Evolutionary conservation across 2,797 vertebrate genomes (phyloP).

Genomic region (Valencia hispanica): DNA sequence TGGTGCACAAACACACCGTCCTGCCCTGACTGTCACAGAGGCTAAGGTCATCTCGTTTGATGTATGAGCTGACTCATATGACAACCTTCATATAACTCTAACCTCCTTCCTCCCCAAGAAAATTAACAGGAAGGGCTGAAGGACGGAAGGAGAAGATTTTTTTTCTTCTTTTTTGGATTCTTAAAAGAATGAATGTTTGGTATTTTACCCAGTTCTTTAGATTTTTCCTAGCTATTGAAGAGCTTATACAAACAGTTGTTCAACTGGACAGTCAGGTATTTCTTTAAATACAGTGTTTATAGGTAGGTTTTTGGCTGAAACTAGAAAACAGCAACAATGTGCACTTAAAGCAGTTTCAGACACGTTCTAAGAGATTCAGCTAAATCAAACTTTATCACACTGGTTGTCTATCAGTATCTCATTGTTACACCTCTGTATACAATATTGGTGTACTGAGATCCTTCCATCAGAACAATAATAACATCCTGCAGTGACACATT

Average conservation of each 20-base stretch:
- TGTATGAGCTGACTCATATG: constrained; percentile 68
- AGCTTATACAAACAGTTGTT: neutral
- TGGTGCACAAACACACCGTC: constrained; percentile 40
- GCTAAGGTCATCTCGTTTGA: constrained; percentile 76
- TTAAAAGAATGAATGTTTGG: neutral
- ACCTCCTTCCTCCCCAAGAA: constrained; percentile 65
- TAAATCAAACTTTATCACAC: too few species aligned
- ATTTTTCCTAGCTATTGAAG: neutral
- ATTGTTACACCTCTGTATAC: neutral
- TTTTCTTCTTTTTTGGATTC: constrained; percentile 17
- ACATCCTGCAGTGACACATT: neutral
- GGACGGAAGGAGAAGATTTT: constrained; percentile 46
- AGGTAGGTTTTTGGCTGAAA: neutral
- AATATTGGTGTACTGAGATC: neutral
- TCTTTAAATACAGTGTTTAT: neutral
- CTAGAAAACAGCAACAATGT: neutral
- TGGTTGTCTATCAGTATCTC: too few species aligned
- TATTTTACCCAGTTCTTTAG: neutral
- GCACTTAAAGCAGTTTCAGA: neutral
- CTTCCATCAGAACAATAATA: neutral
- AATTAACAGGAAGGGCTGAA: constrained; percentile 70
- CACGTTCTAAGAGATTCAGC: too few species aligned
- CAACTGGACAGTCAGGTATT: neutral
- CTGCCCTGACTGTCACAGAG: constrained; percentile 70
- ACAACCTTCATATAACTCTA: constrained; percentile 79